These are phyloP conservation scores for Ambastaia sidthimunki DNA, from an alignment of 2,797 vertebrate species.

Conservation along the genomic window DNA sequence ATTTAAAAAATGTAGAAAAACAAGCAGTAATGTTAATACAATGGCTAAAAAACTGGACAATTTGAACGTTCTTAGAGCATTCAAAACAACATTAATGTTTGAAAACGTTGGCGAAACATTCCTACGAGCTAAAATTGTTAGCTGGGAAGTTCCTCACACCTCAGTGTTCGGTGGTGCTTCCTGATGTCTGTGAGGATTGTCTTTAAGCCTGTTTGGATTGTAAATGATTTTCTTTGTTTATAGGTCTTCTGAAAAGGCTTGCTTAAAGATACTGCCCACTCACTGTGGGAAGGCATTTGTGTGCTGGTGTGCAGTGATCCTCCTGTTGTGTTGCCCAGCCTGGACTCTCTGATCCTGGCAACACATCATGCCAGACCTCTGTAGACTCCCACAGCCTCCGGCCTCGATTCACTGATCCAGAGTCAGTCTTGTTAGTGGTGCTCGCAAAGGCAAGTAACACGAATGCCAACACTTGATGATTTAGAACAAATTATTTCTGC, in stretches of 20 bases:
- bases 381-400: constrained; percentile 36
- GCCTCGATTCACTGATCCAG: constrained; percentile 16
- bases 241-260: background rate
- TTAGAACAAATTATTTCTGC: background rate
- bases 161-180: background rate
- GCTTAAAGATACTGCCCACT: constrained; percentile 27
- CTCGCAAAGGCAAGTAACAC: background rate
- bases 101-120: no score
- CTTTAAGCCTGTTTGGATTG: constrained; percentile 11
- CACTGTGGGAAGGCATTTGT: constrained; percentile 34
- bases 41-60: no score
- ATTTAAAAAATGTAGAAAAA: no score
- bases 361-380: constrained; percentile 25
- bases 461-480: background rate
- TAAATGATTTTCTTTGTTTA: background rate
- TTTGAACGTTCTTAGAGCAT: no score
- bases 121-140: no score
- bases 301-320: constrained; percentile 15
- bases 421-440: constrained; percentile 24
- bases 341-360: constrained; percentile 33
- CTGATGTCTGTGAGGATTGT: background rate
- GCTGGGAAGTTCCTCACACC: constrained; percentile 9
- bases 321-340: constrained; percentile 46
- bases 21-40: no score
- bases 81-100: no score